These are phyloP conservation scores for Conger conger DNA, from an alignment of 2,113 vertebrate genomes.

Conservation along the genomic window DNA sequence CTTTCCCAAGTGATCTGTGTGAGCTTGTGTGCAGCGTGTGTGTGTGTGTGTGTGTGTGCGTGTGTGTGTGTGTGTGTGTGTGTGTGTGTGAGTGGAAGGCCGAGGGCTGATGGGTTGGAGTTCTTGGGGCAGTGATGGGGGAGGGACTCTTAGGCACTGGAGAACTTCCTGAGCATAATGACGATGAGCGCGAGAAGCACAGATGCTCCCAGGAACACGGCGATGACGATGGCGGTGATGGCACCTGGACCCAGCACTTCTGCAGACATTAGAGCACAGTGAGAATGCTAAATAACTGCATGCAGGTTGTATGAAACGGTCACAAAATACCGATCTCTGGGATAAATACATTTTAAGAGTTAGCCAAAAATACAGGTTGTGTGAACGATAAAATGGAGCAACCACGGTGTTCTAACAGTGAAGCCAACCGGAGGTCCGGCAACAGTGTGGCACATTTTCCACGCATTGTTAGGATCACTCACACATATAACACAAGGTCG, in stretches of 20 bases:
- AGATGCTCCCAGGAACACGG: constrained; percentile 73
- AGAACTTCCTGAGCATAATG: constrained; percentile 76
- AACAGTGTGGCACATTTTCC: too few relatives aligned
- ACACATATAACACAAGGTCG: too few relatives aligned
- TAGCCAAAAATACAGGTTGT: too few relatives aligned
- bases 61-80: background rate
- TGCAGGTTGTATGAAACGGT: constrained; percentile 43
- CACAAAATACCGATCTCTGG: too few relatives aligned
- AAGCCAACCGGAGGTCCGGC: too few relatives aligned
- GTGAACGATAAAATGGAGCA: too few relatives aligned
- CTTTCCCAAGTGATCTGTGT: background rate
- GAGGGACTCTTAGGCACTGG: constrained; percentile 47
- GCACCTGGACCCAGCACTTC: constrained; percentile 73
- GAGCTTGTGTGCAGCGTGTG: background rate
- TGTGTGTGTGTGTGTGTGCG: background rate
- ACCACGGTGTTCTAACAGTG: too few relatives aligned
- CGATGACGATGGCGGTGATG: constrained; percentile 75
- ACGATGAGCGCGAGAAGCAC: constrained; percentile 75
- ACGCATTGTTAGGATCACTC: too few relatives aligned
- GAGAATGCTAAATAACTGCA: background rate
- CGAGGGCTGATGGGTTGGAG: background rate
- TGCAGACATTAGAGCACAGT: constrained; percentile 35
- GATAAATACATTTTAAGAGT: too few relatives aligned
- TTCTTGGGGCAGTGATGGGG: background rate
- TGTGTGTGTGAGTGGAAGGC: background rate